A percentile compares a stretch with the other conserved stretches of the same genome.
These are phyloP conservation scores for Neoitamus cyanurus DNA, from an alignment of 2,888 invertebrate species.

Conservation along the genomic window DNA sequence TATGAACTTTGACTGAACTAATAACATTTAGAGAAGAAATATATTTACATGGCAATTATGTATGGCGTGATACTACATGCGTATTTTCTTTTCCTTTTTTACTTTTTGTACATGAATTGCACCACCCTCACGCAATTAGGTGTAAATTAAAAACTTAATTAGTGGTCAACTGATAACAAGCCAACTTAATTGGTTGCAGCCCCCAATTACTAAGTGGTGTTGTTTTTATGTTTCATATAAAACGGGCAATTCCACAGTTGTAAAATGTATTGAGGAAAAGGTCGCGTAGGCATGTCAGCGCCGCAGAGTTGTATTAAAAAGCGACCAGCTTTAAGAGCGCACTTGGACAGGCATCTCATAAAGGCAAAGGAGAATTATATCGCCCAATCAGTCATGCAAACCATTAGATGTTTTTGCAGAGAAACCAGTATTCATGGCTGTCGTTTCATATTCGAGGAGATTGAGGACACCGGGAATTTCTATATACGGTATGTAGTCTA, in stretches of 20 bases:
- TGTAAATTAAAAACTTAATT: neutral
- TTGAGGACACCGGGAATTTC: conserved; percentile 50
- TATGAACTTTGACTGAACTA: too few species aligned
- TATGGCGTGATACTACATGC: too few species aligned
- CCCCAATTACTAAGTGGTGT: neutral
- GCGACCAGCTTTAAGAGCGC: neutral
- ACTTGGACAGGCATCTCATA: conserved; percentile 2
- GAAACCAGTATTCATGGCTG: conserved; percentile 57
- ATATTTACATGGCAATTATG: too few species aligned
- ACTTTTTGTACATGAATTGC: neutral
- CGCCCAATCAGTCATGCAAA: conserved; percentile 42
- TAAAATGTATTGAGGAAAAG: neutral
- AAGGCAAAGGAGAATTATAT: conserved; percentile 43
- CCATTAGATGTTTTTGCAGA: conserved; percentile 53
- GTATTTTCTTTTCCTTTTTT: neutral
- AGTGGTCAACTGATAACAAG: neutral
- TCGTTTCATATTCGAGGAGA: conserved; percentile 54
- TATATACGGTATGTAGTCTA: conserved; percentile 50
- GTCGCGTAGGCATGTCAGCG: neutral
- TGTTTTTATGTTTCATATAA: neutral
- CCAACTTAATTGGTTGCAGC: neutral
- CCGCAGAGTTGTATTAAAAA: neutral
- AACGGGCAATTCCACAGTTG: neutral
- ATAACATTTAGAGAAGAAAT: too few species aligned
- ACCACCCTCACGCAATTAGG: neutral